A percentile compares a stretch with the other conserved stretches of the same genome.
These are phyloP conservation scores for Chunga burmeisteri DNA, from an alignment of 2,113 vertebrate species.

Conservation along the genomic window DNA sequence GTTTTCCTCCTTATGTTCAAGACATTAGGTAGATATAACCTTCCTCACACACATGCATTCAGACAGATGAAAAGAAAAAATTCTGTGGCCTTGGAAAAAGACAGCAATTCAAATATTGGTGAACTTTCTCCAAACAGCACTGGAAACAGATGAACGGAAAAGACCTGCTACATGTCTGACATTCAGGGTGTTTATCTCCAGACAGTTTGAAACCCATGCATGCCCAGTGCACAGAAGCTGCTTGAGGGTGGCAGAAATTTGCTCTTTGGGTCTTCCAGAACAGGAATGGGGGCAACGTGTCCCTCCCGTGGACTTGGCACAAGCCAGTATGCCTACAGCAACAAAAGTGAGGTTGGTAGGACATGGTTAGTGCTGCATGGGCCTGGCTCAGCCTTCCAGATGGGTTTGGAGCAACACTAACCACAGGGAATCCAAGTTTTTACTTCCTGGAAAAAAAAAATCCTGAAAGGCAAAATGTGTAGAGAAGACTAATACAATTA, in stretches of 20 bases:
- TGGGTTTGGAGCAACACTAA: neutral
- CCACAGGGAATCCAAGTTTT: neutral
- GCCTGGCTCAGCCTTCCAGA: neutral
- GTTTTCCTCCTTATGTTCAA: neutral
- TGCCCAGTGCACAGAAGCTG: neutral
- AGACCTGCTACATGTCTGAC: neutral
- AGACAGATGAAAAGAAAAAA: neutral
- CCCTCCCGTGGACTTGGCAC: neutral
- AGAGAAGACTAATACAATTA: neutral
- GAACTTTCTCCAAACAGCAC: neutral
- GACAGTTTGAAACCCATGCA: neutral
- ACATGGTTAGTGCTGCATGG: neutral
- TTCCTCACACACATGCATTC: neutral
- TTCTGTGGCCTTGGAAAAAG: neutral
- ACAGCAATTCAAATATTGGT: neutral
- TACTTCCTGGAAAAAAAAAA: neutral
- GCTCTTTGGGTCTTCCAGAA: neutral
- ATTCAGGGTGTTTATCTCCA: neutral
- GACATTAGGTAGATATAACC: neutral
- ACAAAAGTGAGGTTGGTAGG: neutral
- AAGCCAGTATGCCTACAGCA: neutral
- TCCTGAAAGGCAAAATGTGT: neutral
- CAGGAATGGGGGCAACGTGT: neutral
- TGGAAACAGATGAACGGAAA: neutral
- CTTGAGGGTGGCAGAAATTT: neutral